A percentile compares a stretch with the other conserved stretches of the same genome.
These are phyloP conservation scores for Alethe castanea DNA, from an alignment of 2,113 vertebrate species.

Conservation along the genomic window DNA sequence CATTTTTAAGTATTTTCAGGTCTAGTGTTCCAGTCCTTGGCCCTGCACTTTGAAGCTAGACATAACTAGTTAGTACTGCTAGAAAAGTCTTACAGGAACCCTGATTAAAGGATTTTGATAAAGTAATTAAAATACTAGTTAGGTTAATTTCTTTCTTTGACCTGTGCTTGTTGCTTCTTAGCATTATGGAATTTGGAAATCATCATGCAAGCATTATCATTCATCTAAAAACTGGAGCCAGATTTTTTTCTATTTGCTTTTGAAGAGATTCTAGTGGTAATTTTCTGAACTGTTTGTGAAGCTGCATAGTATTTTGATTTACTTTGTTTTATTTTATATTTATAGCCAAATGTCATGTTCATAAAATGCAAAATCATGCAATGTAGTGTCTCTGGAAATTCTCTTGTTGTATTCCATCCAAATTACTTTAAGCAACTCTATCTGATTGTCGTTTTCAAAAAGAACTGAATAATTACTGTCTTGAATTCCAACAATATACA, in stretches of 20 bases:
- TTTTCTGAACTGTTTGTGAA: not conserved
- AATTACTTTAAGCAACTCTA: not conserved
- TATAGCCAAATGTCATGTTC: not conserved
- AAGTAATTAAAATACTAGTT: not conserved
- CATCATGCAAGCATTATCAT: not conserved
- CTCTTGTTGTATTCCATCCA: not conserved
- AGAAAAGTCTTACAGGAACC: not conserved
- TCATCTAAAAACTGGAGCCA: not conserved
- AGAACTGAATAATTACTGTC: not conserved
- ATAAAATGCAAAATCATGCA: not conserved
- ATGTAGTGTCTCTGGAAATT: not conserved
- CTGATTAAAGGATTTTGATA: not conserved
- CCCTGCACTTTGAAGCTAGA: not conserved
- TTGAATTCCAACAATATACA: not conserved
- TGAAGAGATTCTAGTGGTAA: not conserved
- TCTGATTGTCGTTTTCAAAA: not conserved
- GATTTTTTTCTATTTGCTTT: not conserved
- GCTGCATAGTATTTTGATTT: not conserved
- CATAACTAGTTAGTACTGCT: not conserved
- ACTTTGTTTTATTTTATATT: not conserved
- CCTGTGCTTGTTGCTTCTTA: not conserved
- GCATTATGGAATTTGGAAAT: not conserved
- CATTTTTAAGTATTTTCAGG: not conserved
- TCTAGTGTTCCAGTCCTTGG: not conserved
- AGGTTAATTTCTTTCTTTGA: not conserved